Percentiles rank a stretch among this genome's conserved stretches.
phyloP scores from a whole-genome alignment of 2,797 vertebrate genomes.

The Parotocinclus haroldoi region DNA sequence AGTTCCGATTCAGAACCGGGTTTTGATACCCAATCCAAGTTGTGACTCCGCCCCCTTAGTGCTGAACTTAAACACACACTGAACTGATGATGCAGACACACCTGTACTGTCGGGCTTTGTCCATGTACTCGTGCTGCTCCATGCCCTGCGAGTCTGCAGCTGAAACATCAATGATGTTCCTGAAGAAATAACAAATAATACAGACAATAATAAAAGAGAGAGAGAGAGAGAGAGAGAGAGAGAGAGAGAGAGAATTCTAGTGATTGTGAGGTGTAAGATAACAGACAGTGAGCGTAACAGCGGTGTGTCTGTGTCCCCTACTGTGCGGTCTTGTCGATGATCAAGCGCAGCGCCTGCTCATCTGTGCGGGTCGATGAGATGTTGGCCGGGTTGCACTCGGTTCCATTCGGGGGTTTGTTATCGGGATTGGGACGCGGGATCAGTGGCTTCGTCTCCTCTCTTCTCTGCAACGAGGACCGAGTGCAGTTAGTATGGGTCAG shows the following conservation, averaged over 20 bases:
- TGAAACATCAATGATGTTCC: slow-evolving; percentile 95
- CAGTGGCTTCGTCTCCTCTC: slow-evolving; percentile 79
- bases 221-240: neutral
- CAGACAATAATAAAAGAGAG: neutral
- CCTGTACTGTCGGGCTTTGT: slow-evolving; percentile 95
- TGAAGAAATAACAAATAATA: slow-evolving; percentile 48
- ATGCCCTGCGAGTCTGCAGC: slow-evolving; percentile 94
- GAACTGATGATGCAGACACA: slow-evolving; percentile 44
- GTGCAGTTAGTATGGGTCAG: neutral
- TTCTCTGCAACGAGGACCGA: slow-evolving; percentile 65
- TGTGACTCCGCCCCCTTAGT: too few relatives aligned
- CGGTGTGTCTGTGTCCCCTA: slow-evolving; percentile 46
- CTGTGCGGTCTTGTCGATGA: slow-evolving; percentile 91
- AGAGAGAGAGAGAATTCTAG: neutral
- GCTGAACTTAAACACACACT: too few relatives aligned
- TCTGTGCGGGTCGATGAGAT: slow-evolving; percentile 83
- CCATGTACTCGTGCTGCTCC: slow-evolving; percentile 98
- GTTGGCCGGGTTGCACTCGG: slow-evolving; percentile 76
- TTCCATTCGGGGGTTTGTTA: slow-evolving; percentile 83
- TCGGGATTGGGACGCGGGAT: slow-evolving; percentile 80
- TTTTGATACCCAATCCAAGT: too few relatives aligned
- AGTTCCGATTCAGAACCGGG: too few relatives aligned
- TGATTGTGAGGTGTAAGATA: neutral
- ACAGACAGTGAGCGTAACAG: neutral
- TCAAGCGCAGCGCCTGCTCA: slow-evolving; percentile 90